These are phyloP conservation scores for Sminthurides aquaticus DNA, from an alignment of 2,888 invertebrate genomes.

Conservation along the genomic window DNA sequence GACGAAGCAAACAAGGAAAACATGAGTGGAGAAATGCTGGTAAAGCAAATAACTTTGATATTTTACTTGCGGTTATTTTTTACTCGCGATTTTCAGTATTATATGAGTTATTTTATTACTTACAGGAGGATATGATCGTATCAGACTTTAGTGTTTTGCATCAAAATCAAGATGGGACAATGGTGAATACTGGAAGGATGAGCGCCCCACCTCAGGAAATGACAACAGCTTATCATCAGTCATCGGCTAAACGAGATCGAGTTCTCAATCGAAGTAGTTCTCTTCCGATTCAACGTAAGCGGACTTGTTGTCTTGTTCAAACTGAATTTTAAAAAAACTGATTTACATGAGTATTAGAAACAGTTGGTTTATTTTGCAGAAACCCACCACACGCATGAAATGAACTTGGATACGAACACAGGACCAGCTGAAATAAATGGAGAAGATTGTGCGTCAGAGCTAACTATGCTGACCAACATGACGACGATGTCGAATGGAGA, in stretches of 20 bases:
- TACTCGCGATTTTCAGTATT: too few species aligned
- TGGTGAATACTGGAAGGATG: background rate
- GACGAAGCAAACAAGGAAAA: constrained; percentile 18
- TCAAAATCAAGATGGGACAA: background rate
- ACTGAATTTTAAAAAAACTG: too few species aligned
- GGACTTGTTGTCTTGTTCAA: too few species aligned
- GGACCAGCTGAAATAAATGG: background rate
- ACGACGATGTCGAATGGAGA: background rate
- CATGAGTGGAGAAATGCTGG: constrained; percentile 7
- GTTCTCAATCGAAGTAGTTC: constrained; percentile 11
- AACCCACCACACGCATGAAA: background rate
- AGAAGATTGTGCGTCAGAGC: background rate
- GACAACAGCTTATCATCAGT: background rate
- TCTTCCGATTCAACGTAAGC: constrained; percentile 6
- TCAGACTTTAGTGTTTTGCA: constrained; percentile 7
- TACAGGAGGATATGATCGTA: constrained; percentile 12
- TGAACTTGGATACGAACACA: background rate
- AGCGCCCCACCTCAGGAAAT: constrained; percentile 8
- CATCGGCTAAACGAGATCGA: constrained; percentile 5
- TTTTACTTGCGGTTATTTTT: too few species aligned
- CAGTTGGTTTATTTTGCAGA: too few species aligned
- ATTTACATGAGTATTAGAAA: too few species aligned
- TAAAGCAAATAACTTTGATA: background rate
- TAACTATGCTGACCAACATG: constrained; percentile 9
- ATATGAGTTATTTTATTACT: background rate